These are phyloP conservation scores for Linnaemya vulpina DNA, from an alignment of 2,888 invertebrate species.

Conservation along the genomic window DNA sequence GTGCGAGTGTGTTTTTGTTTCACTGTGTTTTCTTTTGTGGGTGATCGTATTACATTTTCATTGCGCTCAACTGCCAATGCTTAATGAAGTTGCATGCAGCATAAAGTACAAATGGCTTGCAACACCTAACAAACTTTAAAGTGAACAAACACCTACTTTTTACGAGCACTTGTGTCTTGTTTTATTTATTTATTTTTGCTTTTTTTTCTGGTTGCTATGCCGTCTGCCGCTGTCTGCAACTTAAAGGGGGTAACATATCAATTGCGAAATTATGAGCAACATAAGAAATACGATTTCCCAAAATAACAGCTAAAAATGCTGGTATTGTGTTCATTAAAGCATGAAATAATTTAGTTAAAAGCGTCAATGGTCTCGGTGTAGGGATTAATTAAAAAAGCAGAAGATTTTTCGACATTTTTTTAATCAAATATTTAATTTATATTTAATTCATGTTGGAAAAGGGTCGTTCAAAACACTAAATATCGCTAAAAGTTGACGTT, in stretches of 20 bases:
- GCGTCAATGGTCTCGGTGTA: too few relatives aligned
- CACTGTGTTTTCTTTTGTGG: slow-evolving; percentile 17
- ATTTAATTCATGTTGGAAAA: too few relatives aligned
- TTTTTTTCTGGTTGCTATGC: background rate
- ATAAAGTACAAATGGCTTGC: slow-evolving; percentile 70
- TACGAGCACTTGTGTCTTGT: background rate
- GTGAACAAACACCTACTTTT: slow-evolving; percentile 40
- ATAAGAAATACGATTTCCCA: background rate
- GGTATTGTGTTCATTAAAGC: background rate
- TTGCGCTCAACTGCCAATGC: slow-evolving; percentile 31
- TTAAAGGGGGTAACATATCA: background rate
- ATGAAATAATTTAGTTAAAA: background rate
- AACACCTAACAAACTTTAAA: slow-evolving; percentile 63
- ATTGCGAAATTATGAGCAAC: background rate
- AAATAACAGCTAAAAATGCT: background rate
- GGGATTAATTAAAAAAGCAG: too few relatives aligned
- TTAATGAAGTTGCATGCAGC: slow-evolving; percentile 69
- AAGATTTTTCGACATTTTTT: too few relatives aligned
- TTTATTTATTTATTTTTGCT: background rate
- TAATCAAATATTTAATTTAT: too few relatives aligned
- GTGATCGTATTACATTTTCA: slow-evolving; percentile 41
- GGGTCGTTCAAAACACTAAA: too few relatives aligned
- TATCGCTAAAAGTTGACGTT: too few relatives aligned
- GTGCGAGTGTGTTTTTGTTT: slow-evolving; percentile 1
- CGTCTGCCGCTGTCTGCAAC: background rate